Evolutionary conservation across 2,797 vertebrate species (phyloP), one percentile per base, ranked within the genome.

Genomic region (Galagoides demidoff): DNA sequence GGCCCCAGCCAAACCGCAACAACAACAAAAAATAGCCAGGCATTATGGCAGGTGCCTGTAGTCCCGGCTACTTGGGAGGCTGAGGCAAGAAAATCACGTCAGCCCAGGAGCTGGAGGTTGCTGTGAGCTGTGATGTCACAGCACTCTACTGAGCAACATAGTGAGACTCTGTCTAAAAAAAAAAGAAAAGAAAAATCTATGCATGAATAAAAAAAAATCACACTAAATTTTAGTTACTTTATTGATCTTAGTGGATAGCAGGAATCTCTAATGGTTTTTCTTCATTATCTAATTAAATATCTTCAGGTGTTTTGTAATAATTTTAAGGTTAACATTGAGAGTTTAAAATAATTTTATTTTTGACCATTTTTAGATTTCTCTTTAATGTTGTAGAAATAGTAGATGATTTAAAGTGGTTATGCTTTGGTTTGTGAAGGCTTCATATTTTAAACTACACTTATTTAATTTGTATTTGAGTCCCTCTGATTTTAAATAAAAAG

Each of bases 401-500:
- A 90, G 84, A 82, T 97, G 61, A 83, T 96, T 94, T 97, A 94
- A 98, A 96, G 31, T 95, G 92, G 76, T 83, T 97, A 95, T 95
- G 64, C 89, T 96, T 92, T 77, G 0, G 98, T 98, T 97, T 98
- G 96, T 96, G 95, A 96, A 96, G 94, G 93, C 89, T 98, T 97
- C 94, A 68, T 97, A 86, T 98, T 98, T 96, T 96, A 92, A 92
- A 97, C 95, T 97, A 74, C 98, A 96, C 95, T 97, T 96, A 97
- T 96, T 98, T 98, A 92, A 91, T 98, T 98, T 98, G 96, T 98
- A 98, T 90, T 93, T 98, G 66, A 97, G 94, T 98, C 96, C 98
- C 94, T 98, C 95, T 97, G 97, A 97, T 95, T 98, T 97, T 95
- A 98, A 98, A 98, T 98, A 98, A 98, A 98, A 98, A 98, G 6